Percentiles rank a stretch among this genome's conserved stretches.
Evolutionary conservation across 2,797 vertebrate genomes (phyloP).

Genomic region (Notolabrus celidotus): DNA sequence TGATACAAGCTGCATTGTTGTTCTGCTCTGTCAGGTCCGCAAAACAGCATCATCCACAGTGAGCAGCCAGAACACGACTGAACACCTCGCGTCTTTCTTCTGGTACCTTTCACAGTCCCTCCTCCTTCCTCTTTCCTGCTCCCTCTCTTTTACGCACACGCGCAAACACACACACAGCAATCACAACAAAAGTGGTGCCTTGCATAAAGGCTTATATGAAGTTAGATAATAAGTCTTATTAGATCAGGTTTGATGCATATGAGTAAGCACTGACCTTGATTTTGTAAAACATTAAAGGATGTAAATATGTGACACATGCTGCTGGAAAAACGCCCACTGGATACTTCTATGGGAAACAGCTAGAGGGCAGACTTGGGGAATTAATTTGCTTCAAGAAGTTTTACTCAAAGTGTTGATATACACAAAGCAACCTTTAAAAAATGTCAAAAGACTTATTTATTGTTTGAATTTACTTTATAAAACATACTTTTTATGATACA

Average conservation of each 20-base stretch:
- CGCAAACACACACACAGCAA: neutral
- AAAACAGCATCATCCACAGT: conserved; percentile 11
- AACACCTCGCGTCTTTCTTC: conserved; percentile 30
- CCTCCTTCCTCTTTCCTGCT: conserved; percentile 11
- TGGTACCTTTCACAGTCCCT: conserved; percentile 31
- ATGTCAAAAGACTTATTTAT: neutral
- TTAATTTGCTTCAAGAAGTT: conserved; percentile 33
- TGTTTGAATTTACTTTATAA: conserved; percentile 17
- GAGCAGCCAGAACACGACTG: conserved; percentile 30
- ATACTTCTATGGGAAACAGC: conserved; percentile 49
- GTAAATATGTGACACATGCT: neutral
- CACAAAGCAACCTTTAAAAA: neutral
- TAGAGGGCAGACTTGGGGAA: conserved; percentile 78
- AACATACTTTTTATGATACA: conserved; percentile 17
- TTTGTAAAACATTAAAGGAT: neutral
- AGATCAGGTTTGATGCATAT: neutral
- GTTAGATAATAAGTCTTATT: neutral
- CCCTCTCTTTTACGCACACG: neutral
- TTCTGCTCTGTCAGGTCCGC: neutral
- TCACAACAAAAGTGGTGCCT: neutral
- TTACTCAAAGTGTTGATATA: neutral
- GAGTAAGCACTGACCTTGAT: neutral
- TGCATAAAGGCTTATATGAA: neutral
- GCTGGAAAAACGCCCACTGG: neutral
- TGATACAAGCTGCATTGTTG: neutral